Evolutionary conservation across 2,797 vertebrate genomes (phyloP).

Genomic region (Neopelma chrysocephalum): DNA sequence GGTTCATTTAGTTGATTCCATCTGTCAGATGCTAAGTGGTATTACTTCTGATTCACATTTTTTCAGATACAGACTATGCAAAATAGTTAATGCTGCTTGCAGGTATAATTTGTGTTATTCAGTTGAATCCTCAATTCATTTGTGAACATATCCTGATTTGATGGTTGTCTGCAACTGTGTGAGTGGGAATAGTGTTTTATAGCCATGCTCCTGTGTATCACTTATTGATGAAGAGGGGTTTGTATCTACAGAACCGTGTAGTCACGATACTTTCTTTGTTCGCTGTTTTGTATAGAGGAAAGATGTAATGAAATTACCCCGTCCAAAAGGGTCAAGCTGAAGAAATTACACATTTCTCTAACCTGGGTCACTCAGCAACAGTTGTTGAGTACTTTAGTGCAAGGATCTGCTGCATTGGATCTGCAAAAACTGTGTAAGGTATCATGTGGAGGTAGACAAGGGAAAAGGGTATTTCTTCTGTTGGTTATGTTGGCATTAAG

Average conservation of each 20-base stretch:
- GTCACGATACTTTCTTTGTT: not conserved
- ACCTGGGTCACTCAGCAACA: not conserved
- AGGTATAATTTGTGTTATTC: constrained; percentile 48
- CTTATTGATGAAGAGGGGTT: not conserved
- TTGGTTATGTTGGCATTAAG: not conserved
- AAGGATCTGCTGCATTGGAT: not conserved
- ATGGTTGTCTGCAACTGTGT: not conserved
- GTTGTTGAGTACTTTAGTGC: not conserved
- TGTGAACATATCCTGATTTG: not conserved
- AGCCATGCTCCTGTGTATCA: not conserved
- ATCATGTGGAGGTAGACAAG: not conserved
- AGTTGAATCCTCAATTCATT: constrained; percentile 47
- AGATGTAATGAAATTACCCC: not conserved
- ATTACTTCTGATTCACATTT: constrained; percentile 19
- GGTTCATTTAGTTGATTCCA: not conserved
- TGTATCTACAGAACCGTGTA: not conserved
- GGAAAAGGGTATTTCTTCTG: not conserved
- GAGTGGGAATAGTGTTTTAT: not conserved
- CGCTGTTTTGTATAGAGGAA: not conserved
- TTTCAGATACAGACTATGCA: constrained; percentile 30
- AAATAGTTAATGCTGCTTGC: constrained; percentile 37
- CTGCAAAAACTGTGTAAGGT: not conserved
- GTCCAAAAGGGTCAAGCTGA: not conserved
- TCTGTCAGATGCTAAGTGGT: constrained; percentile 38
- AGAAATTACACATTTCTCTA: not conserved